Percentiles rank a stretch among this genome's conserved stretches.
phyloP scores from a whole-genome alignment of 1,140 invertebrate genomes.

The Drosophila santomea region DNA sequence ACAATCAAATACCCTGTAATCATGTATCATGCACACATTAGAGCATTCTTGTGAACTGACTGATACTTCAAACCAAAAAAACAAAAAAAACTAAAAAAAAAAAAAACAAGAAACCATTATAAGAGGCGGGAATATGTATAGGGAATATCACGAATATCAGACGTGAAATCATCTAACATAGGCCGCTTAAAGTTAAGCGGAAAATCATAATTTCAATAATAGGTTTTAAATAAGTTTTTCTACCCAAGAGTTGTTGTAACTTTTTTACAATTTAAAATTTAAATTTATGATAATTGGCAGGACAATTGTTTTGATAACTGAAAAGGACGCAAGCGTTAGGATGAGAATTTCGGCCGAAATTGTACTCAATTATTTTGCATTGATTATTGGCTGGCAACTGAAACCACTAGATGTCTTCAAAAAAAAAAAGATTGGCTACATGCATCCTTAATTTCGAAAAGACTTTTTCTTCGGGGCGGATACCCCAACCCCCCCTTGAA shows the following conservation, averaged over 20 bases:
- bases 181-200: constrained; percentile 53
- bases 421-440: constrained; percentile 70
- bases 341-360: constrained; percentile 53
- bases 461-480: constrained; percentile 60
- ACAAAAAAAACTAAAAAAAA: constrained; percentile 15
- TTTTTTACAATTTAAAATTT: constrained; percentile 76
- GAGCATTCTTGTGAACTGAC: constrained; percentile 49
- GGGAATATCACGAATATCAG: constrained; percentile 17
- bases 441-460: constrained; percentile 68
- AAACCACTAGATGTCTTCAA: constrained; percentile 82
- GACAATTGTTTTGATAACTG: constrained; percentile 63
- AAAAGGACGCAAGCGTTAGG: background rate
- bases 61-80: constrained; percentile 44
- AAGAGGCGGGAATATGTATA: constrained; percentile 22
- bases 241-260: constrained; percentile 75
- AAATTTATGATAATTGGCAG: constrained; percentile 74
- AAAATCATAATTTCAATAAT: constrained; percentile 72
- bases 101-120: constrained; percentile 13
- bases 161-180: constrained; percentile 44
- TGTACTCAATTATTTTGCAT: constrained; percentile 65
- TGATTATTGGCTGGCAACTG: constrained; percentile 45
- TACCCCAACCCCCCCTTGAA: background rate
- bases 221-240: constrained; percentile 82
- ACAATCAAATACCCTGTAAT: constrained; percentile 56
- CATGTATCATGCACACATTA: constrained; percentile 17